Conservation (phyloP, 2,113 vertebrate species). For the Plestiodon gilberti region DNA sequence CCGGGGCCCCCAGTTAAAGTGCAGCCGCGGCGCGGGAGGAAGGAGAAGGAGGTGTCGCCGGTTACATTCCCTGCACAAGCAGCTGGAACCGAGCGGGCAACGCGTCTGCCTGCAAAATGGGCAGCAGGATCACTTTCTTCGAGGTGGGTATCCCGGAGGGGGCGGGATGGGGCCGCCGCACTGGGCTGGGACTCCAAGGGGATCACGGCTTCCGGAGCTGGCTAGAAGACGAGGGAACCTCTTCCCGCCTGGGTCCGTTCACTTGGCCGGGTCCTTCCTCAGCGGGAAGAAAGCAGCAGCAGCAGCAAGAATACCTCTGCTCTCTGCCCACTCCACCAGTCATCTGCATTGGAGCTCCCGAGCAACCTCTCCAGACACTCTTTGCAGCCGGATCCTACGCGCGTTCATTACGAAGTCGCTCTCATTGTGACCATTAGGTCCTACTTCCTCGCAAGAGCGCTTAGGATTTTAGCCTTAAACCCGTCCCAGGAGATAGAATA, state of each 20-base stretch:
- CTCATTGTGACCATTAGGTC: not conserved
- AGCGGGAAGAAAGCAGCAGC: no score
- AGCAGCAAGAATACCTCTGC: no score
- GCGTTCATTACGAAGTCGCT: not conserved
- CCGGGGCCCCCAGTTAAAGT: slow-evolving; percentile 4
- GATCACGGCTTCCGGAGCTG: not conserved
- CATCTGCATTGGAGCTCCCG: not conserved
- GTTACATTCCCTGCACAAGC: not conserved
- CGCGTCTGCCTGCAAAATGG: slow-evolving; percentile 43
- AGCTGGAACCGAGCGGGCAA: not conserved
- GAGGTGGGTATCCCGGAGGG: slow-evolving; percentile 57
- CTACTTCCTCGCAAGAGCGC: not conserved
- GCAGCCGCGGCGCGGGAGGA: slow-evolving; percentile 4
- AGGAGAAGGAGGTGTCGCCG: not conserved
- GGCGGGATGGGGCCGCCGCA: not conserved
- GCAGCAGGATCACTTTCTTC: slow-evolving; percentile 70
- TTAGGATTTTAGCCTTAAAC: not conserved
- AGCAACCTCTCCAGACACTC: not conserved
- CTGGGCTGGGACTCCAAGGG: not conserved
- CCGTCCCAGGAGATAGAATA: not conserved
- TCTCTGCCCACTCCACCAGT: not conserved
- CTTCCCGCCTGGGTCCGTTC: not conserved
- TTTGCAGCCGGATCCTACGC: not conserved
- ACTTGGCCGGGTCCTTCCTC: no score
- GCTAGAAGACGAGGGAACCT: not conserved